A percentile compares a stretch with the other conserved stretches of the same genome.
These are phyloP conservation scores for Anarrhichthys ocellatus DNA, from an alignment of 2,113 vertebrate genomes.

Conservation along the genomic window DNA sequence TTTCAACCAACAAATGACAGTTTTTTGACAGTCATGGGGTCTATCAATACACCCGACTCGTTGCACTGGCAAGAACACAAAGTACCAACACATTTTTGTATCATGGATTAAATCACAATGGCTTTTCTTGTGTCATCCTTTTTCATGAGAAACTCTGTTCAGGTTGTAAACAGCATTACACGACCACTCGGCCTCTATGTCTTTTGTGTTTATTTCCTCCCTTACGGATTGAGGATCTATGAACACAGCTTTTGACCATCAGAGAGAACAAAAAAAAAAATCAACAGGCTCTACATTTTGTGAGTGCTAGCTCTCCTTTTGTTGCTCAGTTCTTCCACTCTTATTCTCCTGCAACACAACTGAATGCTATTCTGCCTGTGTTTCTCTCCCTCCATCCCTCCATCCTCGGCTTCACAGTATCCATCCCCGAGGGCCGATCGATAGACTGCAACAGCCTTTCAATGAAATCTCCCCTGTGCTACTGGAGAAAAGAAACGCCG, in stretches of 20 bases:
- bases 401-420: conserved; percentile 68
- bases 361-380: conserved; percentile 48
- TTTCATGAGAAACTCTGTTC: background rate
- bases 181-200: conserved; percentile 12
- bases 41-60: conserved; percentile 2
- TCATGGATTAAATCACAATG: conserved; percentile 1
- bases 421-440: conserved; percentile 75
- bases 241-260: conserved; percentile 39
- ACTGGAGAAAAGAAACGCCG: conserved; percentile 72
- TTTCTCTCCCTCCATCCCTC: conserved; percentile 43
- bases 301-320: conserved; percentile 39
- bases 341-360: conserved; percentile 49
- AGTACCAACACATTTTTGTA: conserved; percentile 3
- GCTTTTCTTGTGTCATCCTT: conserved; percentile 10
- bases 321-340: conserved; percentile 44
- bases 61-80: background rate
- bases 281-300: conserved; percentile 16
- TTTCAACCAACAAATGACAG: background rate
- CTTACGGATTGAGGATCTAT: conserved; percentile 8
- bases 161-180: conserved; percentile 7
- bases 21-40: background rate
- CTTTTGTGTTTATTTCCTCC: conserved; percentile 10
- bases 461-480: conserved; percentile 75
- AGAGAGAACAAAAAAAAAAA: conserved; percentile 30
- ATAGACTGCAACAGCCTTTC: conserved; percentile 80